Evolutionary conservation across 2,888 invertebrate genomes (phyloP).

Genomic region (Lucinisca nassula): DNA sequence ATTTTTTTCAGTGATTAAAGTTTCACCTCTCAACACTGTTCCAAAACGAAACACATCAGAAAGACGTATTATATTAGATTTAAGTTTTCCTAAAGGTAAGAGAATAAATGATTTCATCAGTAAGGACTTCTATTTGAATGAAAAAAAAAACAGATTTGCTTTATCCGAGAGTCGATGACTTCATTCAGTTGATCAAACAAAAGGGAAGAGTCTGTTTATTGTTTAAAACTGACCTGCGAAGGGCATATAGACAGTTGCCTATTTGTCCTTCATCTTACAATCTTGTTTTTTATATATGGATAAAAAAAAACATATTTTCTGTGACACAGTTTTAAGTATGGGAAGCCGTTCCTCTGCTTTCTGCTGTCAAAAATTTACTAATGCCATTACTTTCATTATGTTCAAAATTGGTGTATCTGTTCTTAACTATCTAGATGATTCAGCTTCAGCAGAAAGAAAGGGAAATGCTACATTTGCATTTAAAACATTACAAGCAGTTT

Average conservation of each 20-base stretch:
- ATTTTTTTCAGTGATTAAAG: not conserved
- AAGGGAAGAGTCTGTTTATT: not conserved
- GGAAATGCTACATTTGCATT: not conserved
- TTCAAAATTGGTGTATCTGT: not conserved
- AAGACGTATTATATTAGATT: not conserved
- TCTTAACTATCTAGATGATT: conserved; percentile 13
- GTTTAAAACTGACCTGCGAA: not conserved
- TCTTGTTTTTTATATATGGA: not conserved
- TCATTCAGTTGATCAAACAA: not conserved
- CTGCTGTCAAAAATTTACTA: not conserved
- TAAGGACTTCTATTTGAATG: not conserved
- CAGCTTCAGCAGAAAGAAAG: not conserved
- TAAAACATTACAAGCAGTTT: not conserved
- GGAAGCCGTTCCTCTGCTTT: not conserved
- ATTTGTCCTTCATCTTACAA: not conserved
- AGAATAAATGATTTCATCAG: not conserved
- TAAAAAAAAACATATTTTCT: not conserved
- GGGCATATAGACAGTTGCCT: not conserved
- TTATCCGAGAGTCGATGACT: conserved; percentile 8
- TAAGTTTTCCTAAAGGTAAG: not conserved
- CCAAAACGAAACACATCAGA: not conserved
- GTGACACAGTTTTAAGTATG: conserved; percentile 9
- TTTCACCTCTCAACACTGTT: conserved; percentile 1
- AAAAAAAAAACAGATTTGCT: not conserved
- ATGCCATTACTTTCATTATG: not conserved